Evolutionary conservation across 2,888 invertebrate genomes (phyloP), one percentile per base, ranked within the genome.

Genomic region (Odiellus spinosus): DNA sequence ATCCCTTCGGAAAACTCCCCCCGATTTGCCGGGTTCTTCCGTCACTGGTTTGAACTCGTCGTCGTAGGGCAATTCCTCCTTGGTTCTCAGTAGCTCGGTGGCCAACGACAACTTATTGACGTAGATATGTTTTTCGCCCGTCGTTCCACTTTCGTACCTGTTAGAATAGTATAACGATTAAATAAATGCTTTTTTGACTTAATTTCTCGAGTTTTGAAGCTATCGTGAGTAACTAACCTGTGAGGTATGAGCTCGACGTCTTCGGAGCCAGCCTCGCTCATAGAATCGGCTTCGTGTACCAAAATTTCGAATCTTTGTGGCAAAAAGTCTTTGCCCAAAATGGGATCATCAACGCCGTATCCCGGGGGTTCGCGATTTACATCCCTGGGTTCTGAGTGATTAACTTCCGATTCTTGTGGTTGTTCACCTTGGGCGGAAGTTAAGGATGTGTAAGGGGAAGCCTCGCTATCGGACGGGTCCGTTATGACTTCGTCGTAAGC

Each of bases 181-280:
- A 26, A 26, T 8, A 4, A 26, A 8, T 6, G 26, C 26, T 26
- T 26, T 26, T 26, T 26, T 26, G 26, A 26, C 26, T 26, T 8
- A 26, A 26, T 26, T 26, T 26, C 26, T 8, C 26, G 5, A n/a
- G n/a, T n/a, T n/a, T n/a, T n/a, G n/a, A n/a, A n/a, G 4, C 26
- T 26, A 26, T 26, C 26, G 4, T 26, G 8, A 26, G 8, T 26
- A 26, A 8, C 26, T 26, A 6, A 26, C 26, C 55, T 42, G 40
- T 56, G 56, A 10, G 53, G 51, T 14, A 56, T 34, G 11, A 52
- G 44, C 32, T 56, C 56, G 1, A 56, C 50, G 21, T 56, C 56
- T 45, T 56, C 56, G 10, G 55, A 55, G 20, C 56, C 56, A 36
- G 55, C 54, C 35, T 56, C 56, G 17, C 53, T 53, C 2, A 35